These are phyloP conservation scores for Nemoura dubitans DNA, from an alignment of 2,888 invertebrate genomes.

Conservation along the genomic window DNA sequence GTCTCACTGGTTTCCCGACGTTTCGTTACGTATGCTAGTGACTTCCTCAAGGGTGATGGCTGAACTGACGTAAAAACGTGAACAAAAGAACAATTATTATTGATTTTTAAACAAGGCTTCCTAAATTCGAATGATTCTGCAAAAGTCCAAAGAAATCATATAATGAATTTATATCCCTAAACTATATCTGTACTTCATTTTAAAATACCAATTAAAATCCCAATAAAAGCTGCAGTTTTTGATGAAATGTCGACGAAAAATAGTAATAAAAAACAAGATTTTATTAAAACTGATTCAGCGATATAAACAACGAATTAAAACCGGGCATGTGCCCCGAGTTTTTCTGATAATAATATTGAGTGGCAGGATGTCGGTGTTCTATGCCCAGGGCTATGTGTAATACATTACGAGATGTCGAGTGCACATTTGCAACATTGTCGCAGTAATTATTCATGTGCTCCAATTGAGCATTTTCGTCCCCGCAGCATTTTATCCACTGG, in stretches of 20 bases:
- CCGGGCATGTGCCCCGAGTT: background rate
- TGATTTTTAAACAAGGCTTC: no score
- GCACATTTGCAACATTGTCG: slow-evolving; percentile 42
- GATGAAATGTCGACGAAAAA: background rate
- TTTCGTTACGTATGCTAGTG: no score
- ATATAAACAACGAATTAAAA: slow-evolving; percentile 12
- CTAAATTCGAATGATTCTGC: no score
- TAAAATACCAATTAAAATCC: no score
- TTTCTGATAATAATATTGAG: background rate
- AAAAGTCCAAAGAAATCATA: no score
- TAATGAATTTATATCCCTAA: no score
- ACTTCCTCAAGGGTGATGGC: no score
- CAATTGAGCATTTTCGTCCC: background rate
- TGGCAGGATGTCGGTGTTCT: background rate
- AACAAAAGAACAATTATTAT: no score
- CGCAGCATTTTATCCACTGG: background rate
- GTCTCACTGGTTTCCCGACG: no score
- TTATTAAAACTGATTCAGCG: background rate
- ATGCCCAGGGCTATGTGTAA: background rate
- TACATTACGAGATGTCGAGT: slow-evolving; percentile 29
- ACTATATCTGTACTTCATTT: no score
- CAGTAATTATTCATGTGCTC: slow-evolving; percentile 45
- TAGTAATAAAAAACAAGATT: background rate
- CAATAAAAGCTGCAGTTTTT: background rate
- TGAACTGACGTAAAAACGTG: no score